Base-by-base conservation (phyloP, 2,888 invertebrate species). In the Zygogramma bicolorata region DNA sequence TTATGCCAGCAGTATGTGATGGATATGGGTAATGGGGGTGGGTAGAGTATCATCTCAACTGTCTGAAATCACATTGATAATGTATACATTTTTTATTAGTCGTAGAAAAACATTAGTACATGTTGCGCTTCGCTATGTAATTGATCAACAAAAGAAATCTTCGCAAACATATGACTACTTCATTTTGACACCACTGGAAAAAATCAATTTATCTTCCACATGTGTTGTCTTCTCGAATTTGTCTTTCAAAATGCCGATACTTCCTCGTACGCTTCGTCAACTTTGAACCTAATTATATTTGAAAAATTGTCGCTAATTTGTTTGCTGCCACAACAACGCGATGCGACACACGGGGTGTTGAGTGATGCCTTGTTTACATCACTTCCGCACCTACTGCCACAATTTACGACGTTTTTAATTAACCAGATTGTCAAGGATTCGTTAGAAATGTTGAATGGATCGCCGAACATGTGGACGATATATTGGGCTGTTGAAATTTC, bases 301-400 rank as follows among this genome's bases (percentile, higher is more conserved):
- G 84, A 84, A 85, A 85, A 84, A 85, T 84, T 77, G 81, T 79
- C 72, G 82, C 81, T 83, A 83, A 85, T 85, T 79, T 80, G 82
- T 81, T 77, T 69, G 63, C 76, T 80, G 78, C 81, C 78, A 80
- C 79, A 76, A 77, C 75, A 78, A 68, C 70, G 59, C 58, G 61
- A 59, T 62, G 46, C 63, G 59, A 62, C 70, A 68, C 65, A 68
- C 74, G 75, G 76, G 76, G 76, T 77, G 79, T 78, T 77, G 81
- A 81, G 77, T 74, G 70, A 80, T 79, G 79, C 74, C 79, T 77
- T 72, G 78, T 78, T 79, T 79, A 70, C 77, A 40, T 68, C 75
- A 79, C 76, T 77, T 76, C 76, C 77, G 77, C 73, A 74, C 76
- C 76, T 75, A 66, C 74, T 57, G 65, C 63, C 66, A 61, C 69